A percentile compares a stretch with the other conserved stretches of the same genome.
phyloP scores from a whole-genome alignment of 2,113 vertebrate genomes.

The Apistogramma diplotaenia region DNA sequence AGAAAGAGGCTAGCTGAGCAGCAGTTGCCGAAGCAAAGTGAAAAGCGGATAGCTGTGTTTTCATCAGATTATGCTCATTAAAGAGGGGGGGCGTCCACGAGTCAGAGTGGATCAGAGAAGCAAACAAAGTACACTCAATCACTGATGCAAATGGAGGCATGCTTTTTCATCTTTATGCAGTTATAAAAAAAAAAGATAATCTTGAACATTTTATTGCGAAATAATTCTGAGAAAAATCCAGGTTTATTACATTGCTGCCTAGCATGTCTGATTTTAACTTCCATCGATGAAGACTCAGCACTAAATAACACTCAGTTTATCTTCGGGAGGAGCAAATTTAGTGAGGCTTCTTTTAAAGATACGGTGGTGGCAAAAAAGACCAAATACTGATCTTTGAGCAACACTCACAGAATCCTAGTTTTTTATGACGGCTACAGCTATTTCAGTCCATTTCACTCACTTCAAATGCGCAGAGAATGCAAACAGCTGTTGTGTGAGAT shows the following conservation, averaged over 20 bases:
- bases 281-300: not conserved
- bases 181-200: not conserved
- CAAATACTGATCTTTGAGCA: not conserved
- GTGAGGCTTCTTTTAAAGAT: not conserved
- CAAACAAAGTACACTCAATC: constrained; percentile 4
- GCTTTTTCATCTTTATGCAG: not conserved
- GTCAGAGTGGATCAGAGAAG: constrained; percentile 25
- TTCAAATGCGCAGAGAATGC: not conserved
- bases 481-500: not conserved
- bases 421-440: not conserved
- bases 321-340: not conserved
- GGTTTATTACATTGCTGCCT: not conserved
- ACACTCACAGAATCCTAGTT: not conserved
- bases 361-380: not conserved
- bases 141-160: constrained; percentile 1
- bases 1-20: constrained; percentile 65
- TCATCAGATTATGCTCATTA: constrained; percentile 95
- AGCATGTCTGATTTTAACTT: not conserved
- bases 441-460: not conserved
- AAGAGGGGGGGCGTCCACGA: constrained; percentile 47
- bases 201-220: not conserved
- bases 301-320: not conserved
- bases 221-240: not conserved
- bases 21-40: constrained; percentile 89
- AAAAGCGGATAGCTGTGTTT: constrained; percentile 94